Conservation (phyloP, 2,797 vertebrate species). For the Numenius phaeopus region DNA sequence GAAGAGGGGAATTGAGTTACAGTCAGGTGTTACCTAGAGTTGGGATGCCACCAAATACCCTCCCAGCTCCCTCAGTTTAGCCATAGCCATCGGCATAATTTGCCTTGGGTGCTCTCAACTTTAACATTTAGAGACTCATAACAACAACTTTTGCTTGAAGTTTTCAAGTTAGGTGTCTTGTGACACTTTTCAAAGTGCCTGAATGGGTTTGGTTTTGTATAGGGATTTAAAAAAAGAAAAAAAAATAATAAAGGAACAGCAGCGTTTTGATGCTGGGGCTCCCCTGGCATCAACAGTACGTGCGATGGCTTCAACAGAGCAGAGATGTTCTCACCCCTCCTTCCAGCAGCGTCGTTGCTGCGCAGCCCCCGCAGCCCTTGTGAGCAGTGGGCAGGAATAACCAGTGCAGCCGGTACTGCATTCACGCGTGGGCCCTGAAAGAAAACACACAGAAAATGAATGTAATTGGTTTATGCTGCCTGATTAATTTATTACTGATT, state of each 20-base stretch:
- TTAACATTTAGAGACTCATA: not conserved
- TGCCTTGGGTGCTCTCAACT: not conserved
- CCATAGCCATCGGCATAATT: not conserved
- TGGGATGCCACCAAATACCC: not conserved
- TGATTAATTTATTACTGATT: conserved; percentile 74
- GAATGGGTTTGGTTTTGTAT: not conserved
- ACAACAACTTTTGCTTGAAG: not conserved
- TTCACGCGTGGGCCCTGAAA: not conserved
- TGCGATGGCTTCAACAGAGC: not conserved
- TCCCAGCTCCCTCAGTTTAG: not conserved
- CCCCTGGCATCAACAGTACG: not conserved
- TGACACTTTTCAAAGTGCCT: not conserved
- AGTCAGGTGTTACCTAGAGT: not conserved
- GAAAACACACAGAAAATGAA: conserved; percentile 48
- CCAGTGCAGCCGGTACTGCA: not conserved
- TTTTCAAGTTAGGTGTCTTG: not conserved
- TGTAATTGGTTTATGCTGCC: conserved; percentile 66
- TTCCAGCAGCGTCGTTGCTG: accelerated
- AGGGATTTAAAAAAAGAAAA: not conserved
- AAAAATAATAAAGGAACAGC: not conserved
- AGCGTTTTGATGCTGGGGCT: not conserved
- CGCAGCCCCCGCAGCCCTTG: not conserved
- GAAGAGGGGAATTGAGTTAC: not conserved
- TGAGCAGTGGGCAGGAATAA: not conserved
- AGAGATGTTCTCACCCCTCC: not conserved